Conservation (phyloP, 2,113 vertebrate genomes). For the Anhinga rufa region DNA sequence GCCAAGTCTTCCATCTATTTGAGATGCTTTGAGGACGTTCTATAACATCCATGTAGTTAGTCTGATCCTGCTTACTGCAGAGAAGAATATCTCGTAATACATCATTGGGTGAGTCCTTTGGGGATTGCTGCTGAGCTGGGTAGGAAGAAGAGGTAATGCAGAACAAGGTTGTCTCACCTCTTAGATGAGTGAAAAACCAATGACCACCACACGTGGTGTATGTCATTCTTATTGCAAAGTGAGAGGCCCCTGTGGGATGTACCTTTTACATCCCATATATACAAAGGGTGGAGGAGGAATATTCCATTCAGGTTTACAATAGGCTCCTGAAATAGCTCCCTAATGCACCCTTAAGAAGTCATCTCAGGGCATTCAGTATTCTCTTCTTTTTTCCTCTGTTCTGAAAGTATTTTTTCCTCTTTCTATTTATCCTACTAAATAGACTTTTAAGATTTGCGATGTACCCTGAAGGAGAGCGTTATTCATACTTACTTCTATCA, state of each 20-base stretch:
- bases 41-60: neutral
- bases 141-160: neutral
- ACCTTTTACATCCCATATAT: neutral
- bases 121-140: neutral
- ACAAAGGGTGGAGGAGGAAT: neutral
- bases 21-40: neutral
- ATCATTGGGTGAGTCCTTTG: neutral
- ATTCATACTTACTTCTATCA: neutral
- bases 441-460: neutral
- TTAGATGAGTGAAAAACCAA: neutral
- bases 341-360: neutral
- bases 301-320: neutral
- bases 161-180: neutral
- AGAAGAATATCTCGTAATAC: neutral
- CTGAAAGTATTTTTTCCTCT: neutral
- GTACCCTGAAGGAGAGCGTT: neutral
- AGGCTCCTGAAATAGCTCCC: neutral
- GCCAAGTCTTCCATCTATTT: neutral
- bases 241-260: neutral
- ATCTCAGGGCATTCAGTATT: neutral
- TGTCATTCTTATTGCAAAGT: neutral
- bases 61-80: neutral
- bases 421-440: neutral
- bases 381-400: neutral
- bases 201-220: neutral